phyloP scores from a whole-genome alignment of 2,113 vertebrate genomes.

The Vanacampus margaritifer region DNA sequence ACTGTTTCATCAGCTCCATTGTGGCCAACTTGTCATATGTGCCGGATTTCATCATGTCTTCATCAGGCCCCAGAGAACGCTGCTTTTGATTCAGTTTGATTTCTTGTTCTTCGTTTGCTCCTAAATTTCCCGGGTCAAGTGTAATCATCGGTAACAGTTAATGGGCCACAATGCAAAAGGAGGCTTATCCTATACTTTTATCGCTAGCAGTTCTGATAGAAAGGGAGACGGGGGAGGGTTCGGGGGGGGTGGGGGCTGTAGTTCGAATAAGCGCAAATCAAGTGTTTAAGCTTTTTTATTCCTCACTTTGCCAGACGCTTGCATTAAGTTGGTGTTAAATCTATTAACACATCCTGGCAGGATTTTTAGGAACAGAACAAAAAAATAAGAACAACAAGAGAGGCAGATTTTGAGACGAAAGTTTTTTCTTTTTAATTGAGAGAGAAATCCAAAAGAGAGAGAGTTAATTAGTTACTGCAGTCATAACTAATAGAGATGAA shows the following conservation, averaged over 20 bases:
- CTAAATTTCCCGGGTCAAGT: slow-evolving; percentile 57
- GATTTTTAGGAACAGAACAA: slow-evolving; percentile 41
- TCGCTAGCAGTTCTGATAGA: slow-evolving; percentile 30
- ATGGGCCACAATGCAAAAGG: slow-evolving; percentile 58
- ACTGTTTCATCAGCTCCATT: slow-evolving; percentile 70
- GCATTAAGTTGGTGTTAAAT: slow-evolving; percentile 31
- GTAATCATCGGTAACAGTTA: slow-evolving; percentile 59
- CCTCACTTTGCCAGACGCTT: slow-evolving; percentile 34
- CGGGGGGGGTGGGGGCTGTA: slow-evolving; percentile 2
- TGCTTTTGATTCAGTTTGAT: slow-evolving; percentile 47
- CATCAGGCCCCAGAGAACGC: slow-evolving; percentile 57
- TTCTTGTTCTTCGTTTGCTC: slow-evolving; percentile 37
- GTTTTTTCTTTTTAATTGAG: slow-evolving; percentile 60
- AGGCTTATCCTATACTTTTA: slow-evolving; percentile 49
- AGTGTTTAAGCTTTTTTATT: slow-evolving; percentile 55
- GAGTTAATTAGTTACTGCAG: slow-evolving; percentile 66
- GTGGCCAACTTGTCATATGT: slow-evolving; percentile 70
- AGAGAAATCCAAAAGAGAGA: slow-evolving; percentile 59
- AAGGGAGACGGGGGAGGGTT: slow-evolving; percentile 19
- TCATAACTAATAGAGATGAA: slow-evolving; percentile 61
- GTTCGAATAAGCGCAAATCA: slow-evolving; percentile 41
- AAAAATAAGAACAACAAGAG: slow-evolving; percentile 21
- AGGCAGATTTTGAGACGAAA: slow-evolving; percentile 63
- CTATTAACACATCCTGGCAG: slow-evolving; percentile 54
- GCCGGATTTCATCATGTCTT: slow-evolving; percentile 71